Conservation (phyloP, 2,113 vertebrate genomes). For the Vicugna pacos region DNA sequence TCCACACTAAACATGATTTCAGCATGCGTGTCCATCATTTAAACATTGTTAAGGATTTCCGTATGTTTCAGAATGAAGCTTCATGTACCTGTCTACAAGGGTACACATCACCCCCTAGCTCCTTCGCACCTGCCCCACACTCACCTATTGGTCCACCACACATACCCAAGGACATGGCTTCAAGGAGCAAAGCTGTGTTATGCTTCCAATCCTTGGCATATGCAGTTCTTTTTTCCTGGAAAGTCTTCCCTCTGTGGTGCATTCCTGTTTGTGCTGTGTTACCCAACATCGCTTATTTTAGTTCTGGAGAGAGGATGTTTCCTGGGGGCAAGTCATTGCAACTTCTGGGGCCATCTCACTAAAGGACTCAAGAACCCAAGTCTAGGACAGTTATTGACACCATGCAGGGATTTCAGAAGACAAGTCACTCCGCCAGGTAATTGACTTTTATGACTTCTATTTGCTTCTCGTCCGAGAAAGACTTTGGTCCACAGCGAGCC, state of each 20-base stretch:
- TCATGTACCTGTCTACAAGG: no score
- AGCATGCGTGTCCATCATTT: background rate
- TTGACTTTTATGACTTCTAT: background rate
- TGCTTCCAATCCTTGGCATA: background rate
- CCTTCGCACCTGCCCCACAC: no score
- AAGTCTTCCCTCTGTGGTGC: background rate
- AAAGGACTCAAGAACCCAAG: background rate
- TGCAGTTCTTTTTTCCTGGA: accelerated
- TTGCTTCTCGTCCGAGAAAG: background rate
- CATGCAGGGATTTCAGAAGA: background rate
- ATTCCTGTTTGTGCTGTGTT: accelerated
- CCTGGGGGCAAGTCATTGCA: background rate
- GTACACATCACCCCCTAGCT: accelerated
- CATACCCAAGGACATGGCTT: background rate
- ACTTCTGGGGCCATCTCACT: background rate
- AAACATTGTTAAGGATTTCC: background rate
- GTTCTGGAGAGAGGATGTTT: background rate
- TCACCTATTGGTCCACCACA: background rate
- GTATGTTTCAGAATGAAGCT: background rate
- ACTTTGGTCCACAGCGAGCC: background rate
- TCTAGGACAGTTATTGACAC: accelerated
- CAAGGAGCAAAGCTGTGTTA: accelerated
- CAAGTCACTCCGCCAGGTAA: accelerated
- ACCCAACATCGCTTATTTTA: background rate
- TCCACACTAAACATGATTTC: accelerated